Evolutionary conservation across 2,888 invertebrate species (phyloP), one percentile per base, ranked within the genome.

Genomic region (Neria commutata): DNA sequence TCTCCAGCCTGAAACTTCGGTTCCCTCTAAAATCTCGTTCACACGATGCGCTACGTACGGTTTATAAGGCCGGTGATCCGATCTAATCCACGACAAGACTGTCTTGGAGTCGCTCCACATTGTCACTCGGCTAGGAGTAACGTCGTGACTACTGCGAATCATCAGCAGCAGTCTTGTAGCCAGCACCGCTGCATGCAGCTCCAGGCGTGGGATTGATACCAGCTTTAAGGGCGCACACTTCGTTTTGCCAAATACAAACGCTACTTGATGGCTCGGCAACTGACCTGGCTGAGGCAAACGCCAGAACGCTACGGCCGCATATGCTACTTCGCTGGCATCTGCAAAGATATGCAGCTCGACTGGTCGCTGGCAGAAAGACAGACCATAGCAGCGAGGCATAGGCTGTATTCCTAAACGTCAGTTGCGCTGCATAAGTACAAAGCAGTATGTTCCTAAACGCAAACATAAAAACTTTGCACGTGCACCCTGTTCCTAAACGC

Each of bases 21-120:
- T 52, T 1, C 24, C 34, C n/a, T 63, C 62, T 14, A 56, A 17
- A 11, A 63, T 54, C 50, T 62, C 59, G 11, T 37, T 55, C 0
- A 67, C 45, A 6, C 60, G 54, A 55, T 65, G 63, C 2, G 68
- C 66, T 26, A 71, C 68, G 46, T 66, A 72, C n/a, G 67, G 66
- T 45, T 66, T 66, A 23, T 60, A 63, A 6, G 57, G 56, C 14
- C 64, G 55, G 17, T 57, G 55, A 25, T 63, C 56, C 0, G 61
- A 58, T 17, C 48, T 53, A 19, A 63, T 55, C 66, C 61, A 67
- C 3, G 56, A 42, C 17, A 65, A 29, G 4, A 62, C 58, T 1
- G 63, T 64, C 29, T 50, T 60, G 2, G 61, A 67, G 49, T 62
- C 64, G 8, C 54, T 61, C 58, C 63, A 62, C 16, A 60, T 54